Percentiles rank a stretch among this genome's conserved stretches.
phyloP scores from a whole-genome alignment of 2,113 vertebrate species.

The Cathartes aura region DNA sequence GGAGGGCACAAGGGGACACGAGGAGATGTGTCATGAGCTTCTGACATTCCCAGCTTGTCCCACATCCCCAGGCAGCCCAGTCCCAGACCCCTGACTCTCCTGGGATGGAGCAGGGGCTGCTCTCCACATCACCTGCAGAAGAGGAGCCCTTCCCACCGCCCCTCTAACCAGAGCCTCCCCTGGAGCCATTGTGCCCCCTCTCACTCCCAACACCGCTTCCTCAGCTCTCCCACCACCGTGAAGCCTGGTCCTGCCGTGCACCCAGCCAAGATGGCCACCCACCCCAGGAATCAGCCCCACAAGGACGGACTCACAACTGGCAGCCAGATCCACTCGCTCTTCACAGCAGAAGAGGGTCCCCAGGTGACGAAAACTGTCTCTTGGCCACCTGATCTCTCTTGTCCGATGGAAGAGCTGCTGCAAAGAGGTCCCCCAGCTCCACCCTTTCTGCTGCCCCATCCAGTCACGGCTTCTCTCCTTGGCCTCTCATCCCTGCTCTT shows the following conservation, averaged over 20 bases:
- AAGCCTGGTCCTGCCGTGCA: background rate
- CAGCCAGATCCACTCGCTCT: background rate
- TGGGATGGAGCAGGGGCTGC: background rate
- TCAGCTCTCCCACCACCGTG: background rate
- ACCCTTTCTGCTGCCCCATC: background rate
- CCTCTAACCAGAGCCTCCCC: background rate
- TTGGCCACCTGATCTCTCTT: background rate
- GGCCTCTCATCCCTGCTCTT: background rate
- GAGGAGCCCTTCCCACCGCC: background rate
- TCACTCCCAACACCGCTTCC: background rate
- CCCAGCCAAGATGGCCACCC: background rate
- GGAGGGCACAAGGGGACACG: background rate
- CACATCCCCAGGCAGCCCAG: background rate
- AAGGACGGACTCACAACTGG: background rate
- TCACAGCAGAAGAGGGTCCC: background rate
- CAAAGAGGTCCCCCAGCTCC: background rate
- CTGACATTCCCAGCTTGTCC: background rate
- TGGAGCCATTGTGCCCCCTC: background rate
- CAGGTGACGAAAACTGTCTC: background rate
- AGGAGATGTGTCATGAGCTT: background rate
- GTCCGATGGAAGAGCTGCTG: background rate
- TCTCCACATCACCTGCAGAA: background rate
- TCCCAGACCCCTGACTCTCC: background rate
- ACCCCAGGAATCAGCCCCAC: background rate
- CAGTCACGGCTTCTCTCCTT: background rate